A percentile compares a stretch with the other conserved stretches of the same genome.
Conservation (phyloP, 2,888 invertebrate genomes). For the Orthosia gothica region DNA sequence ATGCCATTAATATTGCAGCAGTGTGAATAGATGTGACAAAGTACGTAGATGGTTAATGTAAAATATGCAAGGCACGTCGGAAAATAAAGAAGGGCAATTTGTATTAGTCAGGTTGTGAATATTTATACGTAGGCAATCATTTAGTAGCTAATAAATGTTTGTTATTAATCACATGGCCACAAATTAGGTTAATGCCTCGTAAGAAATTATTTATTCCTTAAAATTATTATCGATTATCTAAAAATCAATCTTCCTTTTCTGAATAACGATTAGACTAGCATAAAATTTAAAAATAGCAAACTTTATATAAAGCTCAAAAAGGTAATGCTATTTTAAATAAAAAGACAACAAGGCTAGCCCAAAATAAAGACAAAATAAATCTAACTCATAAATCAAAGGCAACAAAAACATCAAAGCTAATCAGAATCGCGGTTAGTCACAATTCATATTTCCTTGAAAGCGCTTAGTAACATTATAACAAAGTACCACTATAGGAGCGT, state of each 20-base stretch:
- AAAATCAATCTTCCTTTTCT: not conserved
- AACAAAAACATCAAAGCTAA: constrained; percentile 64
- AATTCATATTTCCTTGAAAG: constrained; percentile 68
- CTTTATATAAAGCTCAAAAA: not conserved
- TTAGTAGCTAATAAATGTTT: constrained; percentile 46
- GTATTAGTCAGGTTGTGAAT: constrained; percentile 51
- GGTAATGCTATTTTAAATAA: not conserved
- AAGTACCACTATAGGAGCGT: constrained; percentile 58
- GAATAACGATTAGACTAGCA: not conserved
- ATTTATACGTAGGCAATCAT: constrained; percentile 38
- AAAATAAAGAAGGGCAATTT: constrained; percentile 47
- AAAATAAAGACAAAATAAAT: constrained; percentile 28
- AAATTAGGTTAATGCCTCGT: constrained; percentile 46
- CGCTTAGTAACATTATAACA: constrained; percentile 64
- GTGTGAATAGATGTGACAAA: constrained; percentile 53
- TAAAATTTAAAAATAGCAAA: not conserved
- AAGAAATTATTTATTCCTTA: constrained; percentile 2
- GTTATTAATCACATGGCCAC: constrained; percentile 16
- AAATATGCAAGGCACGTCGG: constrained; percentile 49
- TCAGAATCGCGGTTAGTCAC: constrained; percentile 61
- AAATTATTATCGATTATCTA: not conserved
- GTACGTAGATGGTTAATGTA: constrained; percentile 33
- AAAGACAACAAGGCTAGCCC: not conserved
- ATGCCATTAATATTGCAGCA: constrained; percentile 65
- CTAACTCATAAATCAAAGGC: constrained; percentile 59